Base-by-base conservation (phyloP, 2,888 invertebrate genomes). In the Drosophila neutralis region DNA sequence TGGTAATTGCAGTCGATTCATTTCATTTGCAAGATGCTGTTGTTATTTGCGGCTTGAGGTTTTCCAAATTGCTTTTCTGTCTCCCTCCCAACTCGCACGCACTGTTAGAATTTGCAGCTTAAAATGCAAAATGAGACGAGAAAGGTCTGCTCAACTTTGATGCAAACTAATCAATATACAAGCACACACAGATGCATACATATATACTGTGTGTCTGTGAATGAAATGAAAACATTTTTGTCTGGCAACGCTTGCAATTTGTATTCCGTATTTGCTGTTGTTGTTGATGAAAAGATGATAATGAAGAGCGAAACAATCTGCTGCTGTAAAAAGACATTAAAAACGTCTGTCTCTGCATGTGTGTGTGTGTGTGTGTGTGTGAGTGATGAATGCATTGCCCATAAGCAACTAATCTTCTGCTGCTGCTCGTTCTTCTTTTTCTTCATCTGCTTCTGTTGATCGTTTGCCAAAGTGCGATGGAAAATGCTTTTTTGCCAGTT, bases 401-500 rank as follows among this genome's bases (percentile, higher is more conserved):
- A 77, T 77, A 83, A 69, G 62, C 64, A 69, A 45, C 54, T 48
- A 42, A 40, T 66, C 49, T 69, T 35, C 52, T 29, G 33, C 62
- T 67, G 45, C 63, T 65, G 29, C 45, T 45, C 11, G 36, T 24
- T 57, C 69, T 64, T 57, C 53, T 64, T 57, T 51, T 33, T 42
- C 53, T 58, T 29, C 65, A 65, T 45, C 58, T 53, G 13, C 33
- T 31, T 21, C 63, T 69, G 69, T 73, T 83, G 83, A 84, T 83
- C 87, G 83, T 69, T 73, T 79, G 79, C 84, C 84, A 77, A 74
- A 73, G 82, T 86, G 73, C 83, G 70, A 70, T 82, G 79, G 72
- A 66, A 77, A 75, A 81, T 73, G 78, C 85, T 85, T 78, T 80
- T 69, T 87, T 80, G 85, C 85, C 85, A 85, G 87, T 87, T 85